Percentiles rank a stretch among this genome's conserved stretches.
phyloP scores from a whole-genome alignment of 1,140 invertebrate genomes.

The Temnothorax longispinosus region DNA sequence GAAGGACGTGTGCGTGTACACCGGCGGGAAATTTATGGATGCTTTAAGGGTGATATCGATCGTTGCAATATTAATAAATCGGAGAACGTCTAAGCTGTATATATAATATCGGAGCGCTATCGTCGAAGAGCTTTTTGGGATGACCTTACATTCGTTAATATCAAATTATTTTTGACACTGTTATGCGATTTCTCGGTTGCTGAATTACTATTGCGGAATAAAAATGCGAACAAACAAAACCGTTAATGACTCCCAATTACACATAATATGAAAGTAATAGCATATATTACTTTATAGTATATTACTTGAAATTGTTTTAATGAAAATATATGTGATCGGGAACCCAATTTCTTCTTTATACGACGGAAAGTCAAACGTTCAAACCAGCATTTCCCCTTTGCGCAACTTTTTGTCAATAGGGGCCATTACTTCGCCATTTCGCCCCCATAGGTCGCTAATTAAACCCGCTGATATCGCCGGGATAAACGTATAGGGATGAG shows the following conservation, averaged over 20 bases:
- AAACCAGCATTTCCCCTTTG: neutral
- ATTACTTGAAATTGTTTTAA: neutral
- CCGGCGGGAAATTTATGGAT: conserved; percentile 58
- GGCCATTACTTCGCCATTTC: conserved; percentile 19
- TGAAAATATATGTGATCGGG: neutral
- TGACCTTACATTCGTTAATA: neutral
- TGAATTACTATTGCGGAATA: neutral
- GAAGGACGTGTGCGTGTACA: conserved; percentile 50
- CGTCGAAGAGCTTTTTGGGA: neutral
- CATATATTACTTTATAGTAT: neutral
- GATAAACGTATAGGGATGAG: conserved; percentile 25
- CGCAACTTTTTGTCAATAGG: conserved; percentile 41
- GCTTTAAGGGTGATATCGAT: conserved; percentile 65
- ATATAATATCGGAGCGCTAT: neutral
- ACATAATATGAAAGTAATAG: neutral
- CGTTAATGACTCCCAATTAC: neutral
- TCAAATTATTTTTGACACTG: neutral
- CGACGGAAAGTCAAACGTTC: neutral
- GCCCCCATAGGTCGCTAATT: conserved; percentile 56
- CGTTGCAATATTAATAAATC: conserved; percentile 70
- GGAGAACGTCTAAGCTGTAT: conserved; percentile 17
- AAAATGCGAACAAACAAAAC: neutral
- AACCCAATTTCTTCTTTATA: neutral
- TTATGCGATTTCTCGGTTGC: neutral
- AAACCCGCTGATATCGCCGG: conserved; percentile 37